A percentile compares a stretch with the other conserved stretches of the same genome.
These are phyloP conservation scores for Sinocyclocheilus anophthalmus DNA, from an alignment of 2,113 vertebrate genomes.

Conservation along the genomic window DNA sequence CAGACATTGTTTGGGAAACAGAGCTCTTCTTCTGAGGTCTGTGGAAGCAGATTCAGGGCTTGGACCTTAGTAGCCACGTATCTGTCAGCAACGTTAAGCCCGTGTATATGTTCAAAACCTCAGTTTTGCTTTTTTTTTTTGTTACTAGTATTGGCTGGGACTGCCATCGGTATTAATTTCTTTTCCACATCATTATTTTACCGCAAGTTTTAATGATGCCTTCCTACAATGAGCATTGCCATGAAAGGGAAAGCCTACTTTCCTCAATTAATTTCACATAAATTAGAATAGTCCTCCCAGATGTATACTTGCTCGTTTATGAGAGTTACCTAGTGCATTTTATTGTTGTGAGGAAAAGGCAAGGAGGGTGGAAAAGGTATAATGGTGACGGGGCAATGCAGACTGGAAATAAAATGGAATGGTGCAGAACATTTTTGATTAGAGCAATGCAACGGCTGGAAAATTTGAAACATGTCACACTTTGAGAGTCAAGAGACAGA, in stretches of 20 bases:
- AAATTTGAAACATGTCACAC: conserved; percentile 32
- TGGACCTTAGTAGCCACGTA: conserved; percentile 32
- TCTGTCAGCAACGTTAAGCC: conserved; percentile 20
- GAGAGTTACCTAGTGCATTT: conserved; percentile 29
- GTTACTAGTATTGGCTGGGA: conserved; percentile 41
- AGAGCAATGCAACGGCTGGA: conserved; percentile 36
- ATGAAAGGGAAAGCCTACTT: conserved; percentile 60
- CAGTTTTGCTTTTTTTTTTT: conserved; percentile 20
- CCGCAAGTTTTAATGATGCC: conserved; percentile 57
- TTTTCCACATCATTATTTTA: conserved; percentile 61
- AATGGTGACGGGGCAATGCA: conserved; percentile 10
- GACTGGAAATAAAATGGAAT: conserved; percentile 50
- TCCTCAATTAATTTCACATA: conserved; percentile 63
- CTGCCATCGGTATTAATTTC: conserved; percentile 55
- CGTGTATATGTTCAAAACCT: conserved; percentile 33
- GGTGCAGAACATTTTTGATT: conserved; percentile 52
- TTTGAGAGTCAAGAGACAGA: conserved; percentile 20
- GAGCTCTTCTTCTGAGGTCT: conserved; percentile 12
- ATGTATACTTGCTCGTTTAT: conserved; percentile 48
- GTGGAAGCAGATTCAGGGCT: conserved; percentile 28
- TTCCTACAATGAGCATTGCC: conserved; percentile 59
- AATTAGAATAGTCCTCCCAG: conserved; percentile 57
- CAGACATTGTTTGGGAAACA: not conserved
- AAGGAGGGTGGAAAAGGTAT: conserved; percentile 26
- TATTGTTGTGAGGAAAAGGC: conserved; percentile 44